phyloP scores from a whole-genome alignment of 2,888 invertebrate genomes.

The Octodonta nipae region DNA sequence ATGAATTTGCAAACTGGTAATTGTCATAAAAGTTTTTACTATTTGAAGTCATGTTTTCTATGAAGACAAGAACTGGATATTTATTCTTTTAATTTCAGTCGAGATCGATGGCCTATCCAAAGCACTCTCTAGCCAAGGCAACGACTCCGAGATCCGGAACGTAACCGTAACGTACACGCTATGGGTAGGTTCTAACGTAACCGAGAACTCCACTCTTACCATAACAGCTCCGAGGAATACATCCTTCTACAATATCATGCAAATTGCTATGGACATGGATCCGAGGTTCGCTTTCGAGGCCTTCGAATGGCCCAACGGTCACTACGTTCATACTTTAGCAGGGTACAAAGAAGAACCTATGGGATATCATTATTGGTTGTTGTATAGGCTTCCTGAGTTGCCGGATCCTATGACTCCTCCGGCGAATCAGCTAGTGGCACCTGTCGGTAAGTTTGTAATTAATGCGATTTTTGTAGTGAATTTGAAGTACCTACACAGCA shows the following conservation, averaged over 20 bases:
- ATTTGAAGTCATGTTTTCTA: too few relatives aligned
- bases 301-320: conserved; percentile 83
- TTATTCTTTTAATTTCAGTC: conserved; percentile 18
- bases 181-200: conserved; percentile 78
- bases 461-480: too few relatives aligned
- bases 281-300: conserved; percentile 48
- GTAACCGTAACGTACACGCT: conserved; percentile 72
- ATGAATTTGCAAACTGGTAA: too few relatives aligned
- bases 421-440: conserved; percentile 75
- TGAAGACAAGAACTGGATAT: too few relatives aligned
- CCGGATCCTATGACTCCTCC: conserved; percentile 72
- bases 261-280: conserved; percentile 70
- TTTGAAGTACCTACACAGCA: too few relatives aligned
- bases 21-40: too few relatives aligned
- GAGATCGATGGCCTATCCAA: conserved; percentile 33
- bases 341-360: conserved; percentile 68
- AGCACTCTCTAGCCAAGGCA: conserved; percentile 32
- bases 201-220: conserved; percentile 64
- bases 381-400: conserved; percentile 67
- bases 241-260: conserved; percentile 52
- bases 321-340: conserved; percentile 77
- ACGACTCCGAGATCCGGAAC: conserved; percentile 51
- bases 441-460: conserved; percentile 56
- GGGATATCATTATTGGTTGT: conserved; percentile 80
- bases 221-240: conserved; percentile 61